A percentile compares a stretch with the other conserved stretches of the same genome.
Conservation (phyloP, 2,797 vertebrate genomes). For the Moxostoma hubbsi region DNA sequence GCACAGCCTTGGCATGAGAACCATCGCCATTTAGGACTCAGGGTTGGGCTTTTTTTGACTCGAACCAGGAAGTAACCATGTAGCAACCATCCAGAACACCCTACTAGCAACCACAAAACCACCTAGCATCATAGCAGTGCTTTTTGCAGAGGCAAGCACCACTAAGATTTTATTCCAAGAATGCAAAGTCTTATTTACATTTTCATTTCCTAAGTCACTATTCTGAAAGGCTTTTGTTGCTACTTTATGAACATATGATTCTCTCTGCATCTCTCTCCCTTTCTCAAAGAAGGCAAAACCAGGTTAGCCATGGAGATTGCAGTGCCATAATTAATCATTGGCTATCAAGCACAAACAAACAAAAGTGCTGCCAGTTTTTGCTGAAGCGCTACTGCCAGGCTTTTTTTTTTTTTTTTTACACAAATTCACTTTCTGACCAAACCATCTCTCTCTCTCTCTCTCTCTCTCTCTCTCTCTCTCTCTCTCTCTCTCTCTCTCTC, state of each 20-base stretch:
- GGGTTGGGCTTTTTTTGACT: background rate
- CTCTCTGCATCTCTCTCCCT: background rate
- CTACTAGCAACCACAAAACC: background rate
- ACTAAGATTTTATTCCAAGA: background rate
- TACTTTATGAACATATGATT: slow-evolving; percentile 7
- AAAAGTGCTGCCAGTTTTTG: slow-evolving; percentile 37
- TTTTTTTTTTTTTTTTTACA: slow-evolving; percentile 5
- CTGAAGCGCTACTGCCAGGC: slow-evolving; percentile 7
- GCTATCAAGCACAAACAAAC: slow-evolving; percentile 53
- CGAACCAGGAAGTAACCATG: background rate
- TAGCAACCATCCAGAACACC: background rate
- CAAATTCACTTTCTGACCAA: slow-evolving; percentile 27
- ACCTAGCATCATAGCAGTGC: background rate
- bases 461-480: background rate
- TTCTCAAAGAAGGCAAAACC: slow-evolving; percentile 27
- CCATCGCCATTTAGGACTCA: no score
- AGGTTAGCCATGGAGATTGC: slow-evolving; percentile 44
- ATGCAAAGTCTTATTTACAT: background rate
- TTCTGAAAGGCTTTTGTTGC: background rate
- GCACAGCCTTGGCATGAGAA: no score
- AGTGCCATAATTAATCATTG: slow-evolving; percentile 50
- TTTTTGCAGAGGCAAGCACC: background rate
- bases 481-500: slow-evolving; percentile 20
- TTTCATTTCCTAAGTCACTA: background rate
- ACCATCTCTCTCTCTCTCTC: slow-evolving; percentile 3